Conservation (phyloP, 37 sponge, comb jelly and placozoan genomes). For the Beroe forskalii region DNA sequence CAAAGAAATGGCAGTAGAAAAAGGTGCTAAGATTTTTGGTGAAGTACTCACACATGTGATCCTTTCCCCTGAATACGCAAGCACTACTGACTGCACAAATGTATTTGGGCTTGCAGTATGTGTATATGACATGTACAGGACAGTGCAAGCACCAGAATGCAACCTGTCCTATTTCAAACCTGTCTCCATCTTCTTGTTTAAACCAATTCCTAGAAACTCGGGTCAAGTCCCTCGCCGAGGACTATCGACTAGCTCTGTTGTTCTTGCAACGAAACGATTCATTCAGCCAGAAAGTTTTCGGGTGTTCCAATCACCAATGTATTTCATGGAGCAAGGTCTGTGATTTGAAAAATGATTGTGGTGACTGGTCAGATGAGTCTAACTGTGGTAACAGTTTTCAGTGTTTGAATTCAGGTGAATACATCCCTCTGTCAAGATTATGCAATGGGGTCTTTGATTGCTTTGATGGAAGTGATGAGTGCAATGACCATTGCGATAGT, state of each 20-base stretch:
- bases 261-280: background rate
- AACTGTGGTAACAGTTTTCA: conserved; percentile 1
- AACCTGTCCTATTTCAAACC: background rate
- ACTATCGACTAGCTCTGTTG: background rate
- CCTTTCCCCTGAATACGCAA: background rate
- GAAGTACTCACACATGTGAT: background rate
- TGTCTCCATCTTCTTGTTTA: background rate
- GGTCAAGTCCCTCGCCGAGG: background rate
- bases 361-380: background rate
- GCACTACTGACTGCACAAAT: background rate
- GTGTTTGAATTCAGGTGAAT: conserved; percentile 7
- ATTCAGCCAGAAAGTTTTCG: background rate
- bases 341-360: background rate
- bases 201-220: background rate
- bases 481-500: background rate
- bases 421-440: background rate
- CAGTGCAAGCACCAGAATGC: background rate
- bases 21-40: background rate
- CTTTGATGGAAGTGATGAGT: conserved; percentile 7
- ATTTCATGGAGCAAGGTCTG: background rate
- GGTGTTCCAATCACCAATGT: conserved; percentile 24
- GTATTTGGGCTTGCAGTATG: background rate
- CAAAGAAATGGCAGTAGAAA: background rate
- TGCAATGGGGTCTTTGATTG: conserved; percentile 34
- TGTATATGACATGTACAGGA: background rate